phyloP scores from a whole-genome alignment of 2,797 vertebrate genomes.

The Lophotriccus pileatus region DNA sequence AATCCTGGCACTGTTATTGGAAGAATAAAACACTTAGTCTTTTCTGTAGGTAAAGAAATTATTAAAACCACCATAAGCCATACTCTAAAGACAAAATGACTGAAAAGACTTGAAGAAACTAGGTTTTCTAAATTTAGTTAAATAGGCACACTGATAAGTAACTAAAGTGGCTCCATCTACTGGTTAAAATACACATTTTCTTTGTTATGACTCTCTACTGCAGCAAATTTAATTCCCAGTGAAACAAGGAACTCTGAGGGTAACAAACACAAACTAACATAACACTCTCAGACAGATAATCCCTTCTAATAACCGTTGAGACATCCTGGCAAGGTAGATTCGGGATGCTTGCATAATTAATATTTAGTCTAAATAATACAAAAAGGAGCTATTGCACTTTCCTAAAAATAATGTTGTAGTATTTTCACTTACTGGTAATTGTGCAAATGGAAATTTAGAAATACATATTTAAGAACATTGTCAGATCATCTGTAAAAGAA shows the following conservation, averaged over 20 bases:
- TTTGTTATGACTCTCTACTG: background rate
- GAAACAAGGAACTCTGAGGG: background rate
- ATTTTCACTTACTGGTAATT: background rate
- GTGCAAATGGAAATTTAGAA: background rate
- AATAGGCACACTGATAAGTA: background rate
- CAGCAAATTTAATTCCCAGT: background rate
- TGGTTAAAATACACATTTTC: background rate
- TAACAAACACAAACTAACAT: background rate
- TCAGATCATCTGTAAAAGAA: background rate
- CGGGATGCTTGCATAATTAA: background rate
- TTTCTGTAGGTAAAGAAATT: background rate
- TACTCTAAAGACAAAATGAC: background rate
- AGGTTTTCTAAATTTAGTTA: background rate
- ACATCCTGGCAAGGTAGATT: background rate
- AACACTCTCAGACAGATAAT: background rate
- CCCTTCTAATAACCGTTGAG: background rate
- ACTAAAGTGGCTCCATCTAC: conserved; percentile 35
- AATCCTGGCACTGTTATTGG: background rate
- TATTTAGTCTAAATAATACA: background rate
- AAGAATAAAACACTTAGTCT: background rate
- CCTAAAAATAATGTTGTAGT: background rate
- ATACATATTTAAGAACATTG: background rate
- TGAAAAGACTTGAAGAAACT: background rate
- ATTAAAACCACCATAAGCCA: background rate
- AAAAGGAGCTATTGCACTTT: background rate